A percentile compares a stretch with the other conserved stretches of the same genome.
phyloP scores from a whole-genome alignment of 2,113 vertebrate species.

The Gambusia affinis region DNA sequence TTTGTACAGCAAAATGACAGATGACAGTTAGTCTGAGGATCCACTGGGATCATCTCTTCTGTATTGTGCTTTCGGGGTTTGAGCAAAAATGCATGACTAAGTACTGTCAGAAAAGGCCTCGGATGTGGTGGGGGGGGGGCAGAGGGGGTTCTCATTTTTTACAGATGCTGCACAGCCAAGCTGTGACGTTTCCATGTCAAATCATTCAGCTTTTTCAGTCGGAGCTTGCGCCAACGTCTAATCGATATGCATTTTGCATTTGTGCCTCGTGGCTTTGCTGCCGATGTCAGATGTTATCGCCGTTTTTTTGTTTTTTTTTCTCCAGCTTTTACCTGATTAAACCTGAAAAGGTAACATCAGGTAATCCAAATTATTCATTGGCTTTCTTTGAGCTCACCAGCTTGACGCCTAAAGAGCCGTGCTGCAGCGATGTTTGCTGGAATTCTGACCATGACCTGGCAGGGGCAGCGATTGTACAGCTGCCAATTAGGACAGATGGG shows the following conservation, averaged over 20 bases:
- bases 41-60: too few relatives aligned
- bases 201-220: not conserved
- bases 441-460: not conserved
- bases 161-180: not conserved
- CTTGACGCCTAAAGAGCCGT: conserved; percentile 38
- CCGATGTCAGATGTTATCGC: conserved; percentile 47
- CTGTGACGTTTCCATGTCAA: not conserved
- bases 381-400: conserved; percentile 39
- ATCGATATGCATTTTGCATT: conserved; percentile 29
- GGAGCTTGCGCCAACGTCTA: conserved; percentile 13
- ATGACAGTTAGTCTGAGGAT: too few relatives aligned
- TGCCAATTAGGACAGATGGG: not conserved
- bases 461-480: too few relatives aligned
- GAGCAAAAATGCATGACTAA: too few relatives aligned
- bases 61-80: too few relatives aligned
- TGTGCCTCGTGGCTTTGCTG: not conserved
- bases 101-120: too few relatives aligned
- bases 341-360: conserved; percentile 47
- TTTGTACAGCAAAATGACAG: too few relatives aligned
- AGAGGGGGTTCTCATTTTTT: too few relatives aligned
- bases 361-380: conserved; percentile 57
- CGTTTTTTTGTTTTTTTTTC: not conserved
- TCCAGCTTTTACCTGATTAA: conserved; percentile 38
- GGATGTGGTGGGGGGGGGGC: too few relatives aligned
- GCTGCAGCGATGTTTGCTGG: not conserved